Conservation (phyloP, 2,888 invertebrate species). For the Rambutsinella grinnellia region DNA sequence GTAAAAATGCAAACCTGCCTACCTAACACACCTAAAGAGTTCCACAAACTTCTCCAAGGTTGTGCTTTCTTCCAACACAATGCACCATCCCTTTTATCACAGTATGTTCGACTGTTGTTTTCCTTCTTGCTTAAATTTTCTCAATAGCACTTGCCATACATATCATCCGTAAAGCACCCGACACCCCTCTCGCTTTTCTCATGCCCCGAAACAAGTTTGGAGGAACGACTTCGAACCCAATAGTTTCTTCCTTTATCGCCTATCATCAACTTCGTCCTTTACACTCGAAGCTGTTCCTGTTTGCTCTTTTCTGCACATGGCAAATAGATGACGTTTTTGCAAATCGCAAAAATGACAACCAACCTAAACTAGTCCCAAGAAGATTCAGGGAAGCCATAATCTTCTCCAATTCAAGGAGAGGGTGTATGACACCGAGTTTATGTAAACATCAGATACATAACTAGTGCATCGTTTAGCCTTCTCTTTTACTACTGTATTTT, state of each 20-base stretch:
- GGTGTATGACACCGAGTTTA: slow-evolving; percentile 34
- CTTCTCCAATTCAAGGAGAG: no score
- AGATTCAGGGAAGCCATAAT: no score
- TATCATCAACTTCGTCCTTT: not conserved
- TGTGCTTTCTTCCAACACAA: slow-evolving; percentile 19
- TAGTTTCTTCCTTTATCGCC: not conserved
- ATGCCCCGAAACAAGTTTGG: not conserved
- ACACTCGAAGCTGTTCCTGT: not conserved
- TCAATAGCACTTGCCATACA: not conserved
- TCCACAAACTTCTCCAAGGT: slow-evolving; percentile 29
- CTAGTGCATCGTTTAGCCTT: not conserved
- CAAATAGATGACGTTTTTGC: slow-evolving; percentile 19
- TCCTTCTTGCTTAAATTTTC: not conserved
- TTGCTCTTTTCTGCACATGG: slow-evolving; percentile 35
- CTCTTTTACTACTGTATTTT: not conserved
- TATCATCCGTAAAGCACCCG: not conserved
- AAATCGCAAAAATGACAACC: slow-evolving; percentile 25
- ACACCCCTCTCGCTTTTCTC: not conserved
- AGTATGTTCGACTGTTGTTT: no score
- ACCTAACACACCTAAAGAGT: slow-evolving; percentile 11
- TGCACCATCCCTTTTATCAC: no score
- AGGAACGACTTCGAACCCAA: not conserved
- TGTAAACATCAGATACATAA: not conserved
- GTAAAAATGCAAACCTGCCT: slow-evolving; percentile 17
- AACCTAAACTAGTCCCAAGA: no score